phyloP scores from a whole-genome alignment of 2,888 invertebrate species.

The Hirtodrosophila cameraria region DNA sequence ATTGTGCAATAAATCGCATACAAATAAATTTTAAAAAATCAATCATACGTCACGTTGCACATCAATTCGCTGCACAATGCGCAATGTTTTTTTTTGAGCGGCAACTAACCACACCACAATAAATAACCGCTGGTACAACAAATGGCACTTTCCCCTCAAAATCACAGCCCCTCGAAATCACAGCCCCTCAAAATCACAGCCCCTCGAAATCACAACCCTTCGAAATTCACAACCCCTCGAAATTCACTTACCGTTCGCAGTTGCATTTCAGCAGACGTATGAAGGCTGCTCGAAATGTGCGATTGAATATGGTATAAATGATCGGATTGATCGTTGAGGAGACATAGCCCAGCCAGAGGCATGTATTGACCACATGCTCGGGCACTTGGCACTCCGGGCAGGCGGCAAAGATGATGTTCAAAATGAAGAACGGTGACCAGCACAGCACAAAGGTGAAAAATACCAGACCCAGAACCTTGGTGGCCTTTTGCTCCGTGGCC shows the following conservation, averaged over 20 bases:
- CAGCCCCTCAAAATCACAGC: not conserved
- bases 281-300: slow-evolving; percentile 94
- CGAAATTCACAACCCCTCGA: too few relatives aligned
- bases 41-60: slow-evolving; percentile 75
- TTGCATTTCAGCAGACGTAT: slow-evolving; percentile 90
- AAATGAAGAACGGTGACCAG: slow-evolving; percentile 96
- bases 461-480: slow-evolving; percentile 93
- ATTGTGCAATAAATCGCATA: slow-evolving; percentile 27
- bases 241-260: slow-evolving; percentile 88
- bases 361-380: slow-evolving; percentile 89
- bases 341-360: slow-evolving; percentile 96
- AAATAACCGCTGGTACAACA: slow-evolving; percentile 27
- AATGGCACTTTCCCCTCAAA: not conserved
- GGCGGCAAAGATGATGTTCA: slow-evolving; percentile 94
- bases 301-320: slow-evolving; percentile 96
- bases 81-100: slow-evolving; percentile 5
- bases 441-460: slow-evolving; percentile 97
- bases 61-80: slow-evolving; percentile 41
- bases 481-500: slow-evolving; percentile 97
- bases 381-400: slow-evolving; percentile 92
- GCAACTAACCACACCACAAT: slow-evolving; percentile 27
- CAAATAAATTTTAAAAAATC: slow-evolving; percentile 50
- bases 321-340: slow-evolving; percentile 97
- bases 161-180: not conserved
- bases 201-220: not conserved